Evolutionary conservation across 1,140 invertebrate genomes (phyloP).

Genomic region (Dendrolimus punctatus): DNA sequence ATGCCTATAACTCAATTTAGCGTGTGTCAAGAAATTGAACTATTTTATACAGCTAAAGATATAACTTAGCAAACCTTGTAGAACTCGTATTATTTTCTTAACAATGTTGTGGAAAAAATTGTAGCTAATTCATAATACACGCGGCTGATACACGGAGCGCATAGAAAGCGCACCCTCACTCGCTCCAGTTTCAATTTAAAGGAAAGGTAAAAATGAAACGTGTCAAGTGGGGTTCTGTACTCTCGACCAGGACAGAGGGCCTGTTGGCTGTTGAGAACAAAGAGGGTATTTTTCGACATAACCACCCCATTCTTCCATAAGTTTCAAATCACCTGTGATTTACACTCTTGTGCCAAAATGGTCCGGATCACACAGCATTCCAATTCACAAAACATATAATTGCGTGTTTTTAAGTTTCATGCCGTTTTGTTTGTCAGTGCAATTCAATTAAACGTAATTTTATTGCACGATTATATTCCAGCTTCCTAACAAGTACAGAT

Average conservation of each 20-base stretch:
- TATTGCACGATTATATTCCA: too few relatives aligned
- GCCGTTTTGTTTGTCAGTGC: too few relatives aligned
- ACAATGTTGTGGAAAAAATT: constrained; percentile 21
- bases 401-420: too few relatives aligned
- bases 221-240: constrained; percentile 59
- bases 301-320: constrained; percentile 30
- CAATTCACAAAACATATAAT: too few relatives aligned
- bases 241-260: constrained; percentile 33
- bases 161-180: constrained; percentile 22
- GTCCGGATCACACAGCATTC: constrained; percentile 12
- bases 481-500: too few relatives aligned
- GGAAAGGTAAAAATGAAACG: constrained; percentile 55
- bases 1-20: too few relatives aligned
- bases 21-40: too few relatives aligned
- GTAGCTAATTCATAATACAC: constrained; percentile 27
- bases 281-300: constrained; percentile 38
- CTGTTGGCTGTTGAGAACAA: constrained; percentile 54
- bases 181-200: constrained; percentile 48
- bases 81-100: too few relatives aligned
- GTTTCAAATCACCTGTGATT: constrained; percentile 34
- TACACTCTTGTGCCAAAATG: constrained; percentile 16
- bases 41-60: too few relatives aligned
- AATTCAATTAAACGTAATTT: too few relatives aligned
- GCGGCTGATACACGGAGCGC: constrained; percentile 23
- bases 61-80: too few relatives aligned